A percentile compares a stretch with the other conserved stretches of the same genome.
phyloP scores from a whole-genome alignment of 2,113 vertebrate genomes.

The Theristicus caerulescens region DNA sequence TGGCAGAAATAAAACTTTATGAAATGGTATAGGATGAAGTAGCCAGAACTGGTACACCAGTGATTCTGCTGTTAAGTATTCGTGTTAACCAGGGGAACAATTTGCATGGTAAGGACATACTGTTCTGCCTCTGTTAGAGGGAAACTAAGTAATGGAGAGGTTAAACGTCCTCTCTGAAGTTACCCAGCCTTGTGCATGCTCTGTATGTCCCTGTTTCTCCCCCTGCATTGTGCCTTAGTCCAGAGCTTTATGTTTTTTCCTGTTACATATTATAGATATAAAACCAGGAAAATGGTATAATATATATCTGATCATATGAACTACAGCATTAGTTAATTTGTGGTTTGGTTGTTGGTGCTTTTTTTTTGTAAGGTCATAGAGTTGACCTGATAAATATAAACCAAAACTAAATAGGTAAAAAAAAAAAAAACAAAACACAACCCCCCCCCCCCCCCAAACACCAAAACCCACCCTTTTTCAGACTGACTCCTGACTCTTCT shows the following conservation, averaged over 20 bases:
- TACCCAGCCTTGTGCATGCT: not conserved
- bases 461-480: not conserved
- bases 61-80: not conserved
- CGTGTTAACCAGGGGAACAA: not conserved
- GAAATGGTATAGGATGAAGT: not conserved
- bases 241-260: not conserved
- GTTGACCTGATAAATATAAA: not conserved
- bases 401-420: not conserved
- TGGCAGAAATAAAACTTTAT: not conserved
- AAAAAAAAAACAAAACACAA: no score
- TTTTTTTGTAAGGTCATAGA: not conserved
- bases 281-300: rapidly evolving
- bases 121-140: not conserved
- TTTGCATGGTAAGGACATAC: not conserved
- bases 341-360: not conserved
- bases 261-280: not conserved
- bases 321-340: not conserved
- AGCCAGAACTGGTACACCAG: not conserved
- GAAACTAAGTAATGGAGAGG: not conserved
- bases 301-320: not conserved
- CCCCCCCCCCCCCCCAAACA: no score
- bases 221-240: not conserved
- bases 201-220: not conserved
- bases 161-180: not conserved
- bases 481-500: not conserved